Base-by-base conservation (phyloP, 2,113 vertebrate genomes). In the Catharus fuscescens region DNA sequence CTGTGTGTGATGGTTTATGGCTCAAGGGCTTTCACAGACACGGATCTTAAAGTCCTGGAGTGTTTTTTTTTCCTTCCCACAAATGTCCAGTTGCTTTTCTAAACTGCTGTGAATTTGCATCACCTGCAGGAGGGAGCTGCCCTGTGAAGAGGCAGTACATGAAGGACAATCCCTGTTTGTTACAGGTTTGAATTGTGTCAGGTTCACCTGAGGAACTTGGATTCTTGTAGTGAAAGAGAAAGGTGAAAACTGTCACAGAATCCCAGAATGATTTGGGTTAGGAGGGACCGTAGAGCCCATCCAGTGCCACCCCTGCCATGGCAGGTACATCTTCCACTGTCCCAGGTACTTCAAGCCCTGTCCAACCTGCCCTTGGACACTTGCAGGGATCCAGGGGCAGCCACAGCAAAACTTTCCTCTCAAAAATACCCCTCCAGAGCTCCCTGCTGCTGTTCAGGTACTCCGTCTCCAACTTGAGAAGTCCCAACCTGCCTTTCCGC, bases 401-500 rank as follows among this genome's bases (percentile, higher is more conserved):
- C n/a, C 78, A 0, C 60, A 89, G 77, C 69, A 38, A 38, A 50
- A 4, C n/a, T 81, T 15, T 26, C 25, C 57, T 45, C 69, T 69
- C 59, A 59, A 54, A 54, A 12, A 32, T 12, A 12, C 53, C 53
- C 50, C 38, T 64, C 50, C 71, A 28, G 47, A 79, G 23, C 44
- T 88, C 57, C 5, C 44, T 57, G 18, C 29, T 45, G 56, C 34
- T 4, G 19, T 26, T 80, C 59, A 65, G 29, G 6, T 6, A 5
- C 12, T 6, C 50, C 67, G 36, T 23, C 34, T 67, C 62, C 53
- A 56, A 0, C 38, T 20, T 72, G 59, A 48, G 14, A 47, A 20
- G 4, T 40, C 32, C 12, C 40, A 48, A 0, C 6, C 2, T n/a
- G 6, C 70, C 29, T 6, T 44, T n/a, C 5, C 60, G 44, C 38